Evolutionary conservation across 1,140 invertebrate genomes (phyloP).

Genomic region (Belonocnema kinseyi): DNA sequence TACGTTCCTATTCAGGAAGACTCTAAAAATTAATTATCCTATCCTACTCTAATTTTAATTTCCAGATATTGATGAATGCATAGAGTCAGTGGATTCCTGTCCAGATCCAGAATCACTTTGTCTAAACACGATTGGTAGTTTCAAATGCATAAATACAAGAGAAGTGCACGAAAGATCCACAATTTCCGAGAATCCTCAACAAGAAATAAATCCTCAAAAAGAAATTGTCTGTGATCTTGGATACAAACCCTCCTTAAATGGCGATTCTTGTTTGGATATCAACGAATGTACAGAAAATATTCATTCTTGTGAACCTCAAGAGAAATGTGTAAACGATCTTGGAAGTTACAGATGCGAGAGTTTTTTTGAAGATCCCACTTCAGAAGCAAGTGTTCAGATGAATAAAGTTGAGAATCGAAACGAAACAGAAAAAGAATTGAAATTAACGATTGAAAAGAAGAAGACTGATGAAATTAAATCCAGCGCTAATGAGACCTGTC

Average conservation of each 20-base stretch:
- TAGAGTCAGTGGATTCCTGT: conserved; percentile 56
- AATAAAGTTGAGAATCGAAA: background rate
- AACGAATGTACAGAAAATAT: conserved; percentile 75
- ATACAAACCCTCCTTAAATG: conserved; percentile 43
- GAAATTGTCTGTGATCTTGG: conserved; percentile 42
- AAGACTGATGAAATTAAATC: background rate
- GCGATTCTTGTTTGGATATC: conserved; percentile 71
- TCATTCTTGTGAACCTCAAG: conserved; percentile 62
- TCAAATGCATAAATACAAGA: conserved; percentile 61
- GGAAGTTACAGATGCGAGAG: conserved; percentile 71
- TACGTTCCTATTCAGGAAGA: no score
- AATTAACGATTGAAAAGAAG: background rate
- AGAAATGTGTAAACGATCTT: conserved; percentile 71
- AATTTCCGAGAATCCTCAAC: background rate
- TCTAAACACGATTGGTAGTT: conserved; percentile 74
- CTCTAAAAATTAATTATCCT: no score
- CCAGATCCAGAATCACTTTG: conserved; percentile 67
- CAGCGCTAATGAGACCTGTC: conserved; percentile 65
- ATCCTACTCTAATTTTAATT: background rate
- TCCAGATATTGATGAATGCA: conserved; percentile 80
- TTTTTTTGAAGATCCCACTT: background rate
- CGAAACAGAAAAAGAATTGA: background rate
- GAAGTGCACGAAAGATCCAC: conserved; percentile 8
- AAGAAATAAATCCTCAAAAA: conserved; percentile 42
- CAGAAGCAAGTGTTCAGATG: background rate